A percentile compares a stretch with the other conserved stretches of the same genome.
Evolutionary conservation across 2,888 invertebrate species (phyloP).

Genomic region (Dolichopus griseipennis): DNA sequence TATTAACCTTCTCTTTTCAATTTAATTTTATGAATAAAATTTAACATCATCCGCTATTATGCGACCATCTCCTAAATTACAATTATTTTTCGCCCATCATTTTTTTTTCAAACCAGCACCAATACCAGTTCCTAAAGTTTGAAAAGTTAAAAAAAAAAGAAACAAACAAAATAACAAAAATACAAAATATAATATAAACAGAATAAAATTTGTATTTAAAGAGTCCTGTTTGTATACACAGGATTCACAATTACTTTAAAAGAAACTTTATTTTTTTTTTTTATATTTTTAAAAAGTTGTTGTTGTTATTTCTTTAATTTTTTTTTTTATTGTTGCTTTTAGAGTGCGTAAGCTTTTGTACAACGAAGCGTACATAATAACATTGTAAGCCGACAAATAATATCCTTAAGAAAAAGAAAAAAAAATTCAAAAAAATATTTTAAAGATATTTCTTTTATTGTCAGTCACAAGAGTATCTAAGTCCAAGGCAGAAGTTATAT

Average conservation of each 20-base stretch:
- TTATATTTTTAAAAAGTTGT: too few species aligned
- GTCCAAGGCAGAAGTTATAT: too few species aligned
- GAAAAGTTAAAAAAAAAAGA: not conserved
- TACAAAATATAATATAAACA: not conserved
- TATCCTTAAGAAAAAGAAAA: not conserved
- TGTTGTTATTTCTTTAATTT: too few species aligned
- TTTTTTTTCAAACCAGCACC: not conserved
- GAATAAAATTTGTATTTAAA: not conserved
- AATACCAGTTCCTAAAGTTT: not conserved
- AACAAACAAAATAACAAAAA: not conserved
- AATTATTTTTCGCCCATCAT: not conserved
- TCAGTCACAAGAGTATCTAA: not conserved
- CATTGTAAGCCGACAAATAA: not conserved
- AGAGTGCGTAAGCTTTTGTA: not conserved
- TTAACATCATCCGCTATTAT: not conserved
- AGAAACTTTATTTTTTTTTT: too few species aligned
- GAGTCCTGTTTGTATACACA: not conserved
- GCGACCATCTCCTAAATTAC: not conserved
- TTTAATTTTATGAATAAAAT: too few species aligned
- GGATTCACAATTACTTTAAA: too few species aligned
- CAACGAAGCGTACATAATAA: not conserved
- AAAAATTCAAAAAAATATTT: not conserved
- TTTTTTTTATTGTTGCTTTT: not conserved
- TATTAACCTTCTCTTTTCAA: too few species aligned
- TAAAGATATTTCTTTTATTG: slow-evolving; percentile 4